These are phyloP conservation scores for Podarcis lilfordi DNA, from an alignment of 2,797 vertebrate species.

Conservation along the genomic window DNA sequence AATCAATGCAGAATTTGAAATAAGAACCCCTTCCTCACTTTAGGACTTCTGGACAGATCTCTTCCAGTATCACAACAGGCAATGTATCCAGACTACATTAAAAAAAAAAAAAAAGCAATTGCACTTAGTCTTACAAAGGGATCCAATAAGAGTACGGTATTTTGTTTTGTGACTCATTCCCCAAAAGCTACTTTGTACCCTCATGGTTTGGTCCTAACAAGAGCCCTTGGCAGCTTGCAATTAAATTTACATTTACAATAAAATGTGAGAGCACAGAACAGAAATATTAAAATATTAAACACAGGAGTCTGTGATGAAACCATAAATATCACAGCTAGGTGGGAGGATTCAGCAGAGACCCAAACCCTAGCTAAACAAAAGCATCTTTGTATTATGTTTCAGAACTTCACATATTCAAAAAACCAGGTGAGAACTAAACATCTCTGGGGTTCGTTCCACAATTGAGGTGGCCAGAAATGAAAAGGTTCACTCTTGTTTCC, in stretches of 20 bases:
- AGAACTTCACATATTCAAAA: background rate
- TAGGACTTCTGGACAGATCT: background rate
- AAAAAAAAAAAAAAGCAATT: background rate
- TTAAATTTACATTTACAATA: background rate
- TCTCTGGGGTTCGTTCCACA: background rate
- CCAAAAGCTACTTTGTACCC: background rate
- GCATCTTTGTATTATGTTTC: background rate
- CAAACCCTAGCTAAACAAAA: background rate
- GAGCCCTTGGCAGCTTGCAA: background rate
- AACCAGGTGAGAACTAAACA: background rate
- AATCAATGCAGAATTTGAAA: slow-evolving; percentile 20
- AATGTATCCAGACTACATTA: background rate
- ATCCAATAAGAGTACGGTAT: too few relatives aligned
- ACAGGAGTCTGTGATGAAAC: background rate
- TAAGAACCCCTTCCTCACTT: slow-evolving; percentile 1
- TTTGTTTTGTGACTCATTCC: too few relatives aligned
- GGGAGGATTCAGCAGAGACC: background rate
- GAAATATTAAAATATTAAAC: background rate
- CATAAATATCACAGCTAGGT: background rate
- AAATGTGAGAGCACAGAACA: background rate
- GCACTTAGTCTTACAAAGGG: too few relatives aligned
- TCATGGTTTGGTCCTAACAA: background rate
- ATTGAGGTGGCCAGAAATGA: background rate
- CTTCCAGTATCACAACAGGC: background rate
- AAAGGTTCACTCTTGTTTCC: background rate